A percentile compares a stretch with the other conserved stretches of the same genome.
Evolutionary conservation across 2,888 invertebrate species (phyloP).

Genomic region (Lordiphosa andalusiaca): DNA sequence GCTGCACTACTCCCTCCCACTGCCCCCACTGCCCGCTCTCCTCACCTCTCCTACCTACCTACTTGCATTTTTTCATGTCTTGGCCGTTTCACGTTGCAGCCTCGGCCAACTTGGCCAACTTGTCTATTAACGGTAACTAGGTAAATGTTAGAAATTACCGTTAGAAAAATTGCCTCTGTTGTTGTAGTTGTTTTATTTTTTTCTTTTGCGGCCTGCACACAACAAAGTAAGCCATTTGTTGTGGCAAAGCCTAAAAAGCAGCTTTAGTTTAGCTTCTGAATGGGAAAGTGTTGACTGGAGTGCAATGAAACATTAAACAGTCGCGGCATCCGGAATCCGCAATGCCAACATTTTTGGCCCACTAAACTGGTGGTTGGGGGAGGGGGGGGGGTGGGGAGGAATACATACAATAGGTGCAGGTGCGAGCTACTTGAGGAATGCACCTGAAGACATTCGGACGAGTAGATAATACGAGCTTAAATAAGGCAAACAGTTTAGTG

Average conservation of each 20-base stretch:
- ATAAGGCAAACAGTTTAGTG: too few species aligned
- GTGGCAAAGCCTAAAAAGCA: constrained; percentile 22
- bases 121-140: constrained; percentile 76
- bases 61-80: constrained; percentile 61
- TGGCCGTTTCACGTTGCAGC: constrained; percentile 41
- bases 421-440: too few species aligned
- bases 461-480: too few species aligned
- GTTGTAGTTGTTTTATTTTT: constrained; percentile 28
- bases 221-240: constrained; percentile 46
- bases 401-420: too few species aligned
- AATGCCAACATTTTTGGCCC: constrained; percentile 1
- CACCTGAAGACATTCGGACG: too few species aligned
- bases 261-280: constrained; percentile 10
- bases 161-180: constrained; percentile 65
- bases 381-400: too few species aligned
- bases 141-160: constrained; percentile 74
- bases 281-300: constrained; percentile 44
- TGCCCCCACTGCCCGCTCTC: not conserved
- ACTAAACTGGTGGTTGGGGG: not conserved
- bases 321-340: constrained; percentile 15
- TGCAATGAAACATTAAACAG: constrained; percentile 20
- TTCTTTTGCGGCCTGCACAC: constrained; percentile 27
- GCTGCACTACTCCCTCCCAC: constrained; percentile 5
- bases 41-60: constrained; percentile 2
- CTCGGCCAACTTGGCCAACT: constrained; percentile 69